Percentiles rank a stretch among this genome's conserved stretches.
Conservation (phyloP, 2,888 invertebrate genomes). For the Eupsilia transversa region DNA sequence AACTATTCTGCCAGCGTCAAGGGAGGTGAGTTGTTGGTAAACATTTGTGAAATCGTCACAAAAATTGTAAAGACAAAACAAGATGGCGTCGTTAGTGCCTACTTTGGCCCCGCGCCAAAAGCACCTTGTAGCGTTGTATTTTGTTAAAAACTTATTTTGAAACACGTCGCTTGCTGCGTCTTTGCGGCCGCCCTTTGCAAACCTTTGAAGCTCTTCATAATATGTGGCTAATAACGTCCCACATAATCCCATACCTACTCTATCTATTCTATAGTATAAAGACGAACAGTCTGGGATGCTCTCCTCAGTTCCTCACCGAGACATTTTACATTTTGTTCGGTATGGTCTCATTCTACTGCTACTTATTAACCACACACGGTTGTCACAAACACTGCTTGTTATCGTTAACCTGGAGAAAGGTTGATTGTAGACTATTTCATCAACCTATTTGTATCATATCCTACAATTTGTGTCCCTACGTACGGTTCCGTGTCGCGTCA, state of each 20-base stretch:
- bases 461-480: slow-evolving; percentile 4
- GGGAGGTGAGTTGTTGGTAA: not conserved
- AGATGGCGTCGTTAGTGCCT: not conserved
- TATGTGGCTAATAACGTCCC: not conserved
- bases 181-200: not conserved
- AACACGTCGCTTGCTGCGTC: too few species aligned
- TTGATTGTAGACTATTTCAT: slow-evolving; percentile 1
- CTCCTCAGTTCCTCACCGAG: not conserved
- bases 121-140: not conserved
- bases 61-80: not conserved
- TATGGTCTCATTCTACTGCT: not conserved
- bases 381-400: not conserved
- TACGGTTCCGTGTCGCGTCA: slow-evolving; percentile 74
- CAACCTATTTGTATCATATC: not conserved
- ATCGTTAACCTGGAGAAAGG: not conserved
- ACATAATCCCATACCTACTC: too few species aligned
- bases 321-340: not conserved
- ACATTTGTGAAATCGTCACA: not conserved
- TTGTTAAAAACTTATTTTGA: not conserved
- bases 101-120: not conserved
- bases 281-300: not conserved
- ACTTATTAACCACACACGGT: not conserved
- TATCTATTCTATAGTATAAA: not conserved
- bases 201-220: not conserved
- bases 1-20: too few species aligned